Base-by-base conservation (phyloP, 2,113 vertebrate species). In the Tinamus guttatus region DNA sequence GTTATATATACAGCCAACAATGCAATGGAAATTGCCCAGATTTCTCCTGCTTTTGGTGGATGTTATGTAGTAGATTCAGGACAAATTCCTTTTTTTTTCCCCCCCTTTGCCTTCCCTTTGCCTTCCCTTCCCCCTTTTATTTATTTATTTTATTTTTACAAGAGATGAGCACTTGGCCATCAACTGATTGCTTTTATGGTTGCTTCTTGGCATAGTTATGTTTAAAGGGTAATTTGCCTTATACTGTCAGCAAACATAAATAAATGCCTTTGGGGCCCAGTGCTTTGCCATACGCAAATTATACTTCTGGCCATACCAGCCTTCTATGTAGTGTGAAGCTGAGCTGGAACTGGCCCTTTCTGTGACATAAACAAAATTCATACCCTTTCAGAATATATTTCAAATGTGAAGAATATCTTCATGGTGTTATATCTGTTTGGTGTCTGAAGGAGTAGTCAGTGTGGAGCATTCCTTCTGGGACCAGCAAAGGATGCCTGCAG, bases 151-250 rank as follows among this genome's bases (percentile, higher is more conserved):
- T 43, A 9, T 16, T 43, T 43, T 43, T 15, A 13, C 13, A 6
- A 16, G 7, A 21, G 32, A 10, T 16, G 52, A 58, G 24, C 17
- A 4, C 19, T 9, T 13, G n/a, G 15, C n/a, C 54, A 32, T 51
- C 69, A 38, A 17, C 27, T 60, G 32, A 8, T 0, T 12, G 47
- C 13, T 87, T 28, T 25, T n/a, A 1, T 30, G 19, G 18, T 8
- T 52, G 12, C 2, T 73, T 76, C 70, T 76, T 0, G 0, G 1
- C 13, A 20, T 19, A 28, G 41, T 34, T 63, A 0, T 2, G 5
- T 54, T 63, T 70, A 47, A 65, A 78, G 36, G 5, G 43, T 25
- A 25, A 45, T 76, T 63, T 59, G 40, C 70, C 30, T 76, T 27
- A 19, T 18, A 27, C 15, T 58, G 69, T 13, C 36, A 90, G 47